Percentiles rank a stretch among this genome's conserved stretches.
phyloP scores from a whole-genome alignment of 2,797 vertebrate genomes.

The Simalia tracyae region DNA sequence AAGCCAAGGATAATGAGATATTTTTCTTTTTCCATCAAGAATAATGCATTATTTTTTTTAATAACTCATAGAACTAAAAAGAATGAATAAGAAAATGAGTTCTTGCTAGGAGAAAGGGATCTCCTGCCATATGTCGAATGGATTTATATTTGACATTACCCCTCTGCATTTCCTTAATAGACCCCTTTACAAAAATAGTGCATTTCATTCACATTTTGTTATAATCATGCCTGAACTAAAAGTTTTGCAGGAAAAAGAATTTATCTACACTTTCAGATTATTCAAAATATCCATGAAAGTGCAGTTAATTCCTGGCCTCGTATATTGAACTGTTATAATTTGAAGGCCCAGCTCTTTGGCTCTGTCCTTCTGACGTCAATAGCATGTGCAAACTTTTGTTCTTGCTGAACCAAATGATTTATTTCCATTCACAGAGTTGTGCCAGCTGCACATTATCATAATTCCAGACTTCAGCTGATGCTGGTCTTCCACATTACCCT shows the following conservation, averaged over 20 bases:
- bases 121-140: conserved; percentile 54
- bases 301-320: conserved; percentile 63
- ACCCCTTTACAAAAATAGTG: conserved; percentile 61
- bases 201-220: conserved; percentile 69
- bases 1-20: neutral
- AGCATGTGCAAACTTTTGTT: conserved; percentile 46
- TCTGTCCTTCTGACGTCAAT: conserved; percentile 15
- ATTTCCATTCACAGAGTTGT: conserved; percentile 58
- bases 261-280: conserved; percentile 67
- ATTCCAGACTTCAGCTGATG: conserved; percentile 37
- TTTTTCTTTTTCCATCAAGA: conserved; percentile 58
- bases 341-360: conserved; percentile 37
- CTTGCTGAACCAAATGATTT: conserved; percentile 58
- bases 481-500: conserved; percentile 33
- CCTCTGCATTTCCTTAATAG: conserved; percentile 50
- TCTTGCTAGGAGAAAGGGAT: conserved; percentile 58
- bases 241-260: conserved; percentile 69
- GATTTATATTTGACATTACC: conserved; percentile 39
- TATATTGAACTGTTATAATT: conserved; percentile 69
- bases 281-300: conserved; percentile 64
- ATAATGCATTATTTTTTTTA: conserved; percentile 59
- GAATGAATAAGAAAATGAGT: neutral
- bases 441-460: conserved; percentile 57
- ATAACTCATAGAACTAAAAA: conserved; percentile 64
- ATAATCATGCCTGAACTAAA: conserved; percentile 61